Conservation (phyloP, 2,888 invertebrate species). For the Pachydiplax longipennis region DNA sequence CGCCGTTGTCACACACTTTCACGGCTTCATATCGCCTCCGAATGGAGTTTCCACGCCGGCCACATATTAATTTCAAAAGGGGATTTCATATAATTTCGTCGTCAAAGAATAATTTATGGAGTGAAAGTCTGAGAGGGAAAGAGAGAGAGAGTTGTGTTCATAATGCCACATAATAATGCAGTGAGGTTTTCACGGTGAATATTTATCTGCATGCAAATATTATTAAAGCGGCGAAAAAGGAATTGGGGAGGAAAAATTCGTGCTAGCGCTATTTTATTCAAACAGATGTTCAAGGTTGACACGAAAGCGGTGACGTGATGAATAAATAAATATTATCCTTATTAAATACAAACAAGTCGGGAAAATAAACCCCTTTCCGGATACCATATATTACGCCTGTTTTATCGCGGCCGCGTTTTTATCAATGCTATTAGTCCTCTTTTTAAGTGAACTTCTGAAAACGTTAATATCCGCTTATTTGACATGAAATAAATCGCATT, state of each 20-base stretch:
- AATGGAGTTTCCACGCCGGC: neutral
- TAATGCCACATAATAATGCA: neutral
- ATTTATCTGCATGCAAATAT: neutral
- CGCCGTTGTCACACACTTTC: neutral
- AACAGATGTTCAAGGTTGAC: neutral
- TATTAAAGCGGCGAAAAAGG: neutral
- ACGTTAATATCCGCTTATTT: too few relatives aligned
- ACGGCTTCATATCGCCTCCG: neutral
- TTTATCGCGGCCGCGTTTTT: too few relatives aligned
- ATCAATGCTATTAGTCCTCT: too few relatives aligned
- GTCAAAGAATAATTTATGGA: neutral
- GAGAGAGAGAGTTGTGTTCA: neutral
- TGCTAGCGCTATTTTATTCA: neutral
- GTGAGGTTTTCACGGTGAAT: neutral
- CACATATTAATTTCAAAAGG: neutral
- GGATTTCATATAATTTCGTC: neutral
- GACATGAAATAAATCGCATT: too few relatives aligned
- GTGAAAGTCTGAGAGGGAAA: neutral
- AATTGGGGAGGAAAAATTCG: neutral
- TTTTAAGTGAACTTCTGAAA: too few relatives aligned
- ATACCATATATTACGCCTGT: too few relatives aligned
- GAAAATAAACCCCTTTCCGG: neutral
- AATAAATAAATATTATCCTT: neutral
- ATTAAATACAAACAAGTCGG: neutral
- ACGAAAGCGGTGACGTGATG: neutral